Evolutionary conservation across 37 sponge, comb jelly and placozoan genomes (phyloP), one percentile per base, ranked within the genome.

Genomic region (Amphimedon queenslandica): DNA sequence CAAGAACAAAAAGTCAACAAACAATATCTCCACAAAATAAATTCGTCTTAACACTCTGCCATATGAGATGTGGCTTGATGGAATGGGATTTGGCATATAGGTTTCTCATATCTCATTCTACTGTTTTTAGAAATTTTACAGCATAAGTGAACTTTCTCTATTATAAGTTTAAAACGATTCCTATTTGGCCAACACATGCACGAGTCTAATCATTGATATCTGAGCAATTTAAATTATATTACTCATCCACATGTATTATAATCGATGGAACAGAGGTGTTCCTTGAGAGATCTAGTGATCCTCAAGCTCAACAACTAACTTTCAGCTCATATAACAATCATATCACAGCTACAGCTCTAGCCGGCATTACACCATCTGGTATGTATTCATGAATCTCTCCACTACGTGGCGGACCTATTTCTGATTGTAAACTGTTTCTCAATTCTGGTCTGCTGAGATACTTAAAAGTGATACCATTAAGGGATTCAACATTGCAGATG

Each of bases 281-380:
- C 27, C 23, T 60, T 24, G n/a, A 60, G 21, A 5, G 21, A 60
- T n/a, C 27, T 60, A 6, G n/a, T n/a, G 25, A 11, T 60, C 61
- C 53, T 13, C 8, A 47, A 8, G 53, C 13, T 18, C 61, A 60
- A n/a, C 27, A 11, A 6, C 27, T n/a, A 60, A 60, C 61, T n/a
- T 60, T 11, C 6, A 24, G 25, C 23, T 24, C 5, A 4, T 60
- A 60, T 24, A 60, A 60, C 8, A 11, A 60, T 60, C 61, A 60
- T 60, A 60, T n/a, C 61, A 60, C 61, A 24, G 61, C 61, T 60
- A 60, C 8, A 25, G 21, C 25, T 60, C 61, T 60, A n/a, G 61
- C 27, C 21, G 61, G 25, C 61, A 25, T 11, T 60, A 60, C 61
- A 60, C 61, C 61, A 11, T 24, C 4, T 60, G 61, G 61, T 60